Percentiles rank a stretch among this genome's conserved stretches.
These are phyloP conservation scores for Cynopterus brachyotis DNA, from an alignment of 2,113 vertebrate genomes.

Conservation along the genomic window DNA sequence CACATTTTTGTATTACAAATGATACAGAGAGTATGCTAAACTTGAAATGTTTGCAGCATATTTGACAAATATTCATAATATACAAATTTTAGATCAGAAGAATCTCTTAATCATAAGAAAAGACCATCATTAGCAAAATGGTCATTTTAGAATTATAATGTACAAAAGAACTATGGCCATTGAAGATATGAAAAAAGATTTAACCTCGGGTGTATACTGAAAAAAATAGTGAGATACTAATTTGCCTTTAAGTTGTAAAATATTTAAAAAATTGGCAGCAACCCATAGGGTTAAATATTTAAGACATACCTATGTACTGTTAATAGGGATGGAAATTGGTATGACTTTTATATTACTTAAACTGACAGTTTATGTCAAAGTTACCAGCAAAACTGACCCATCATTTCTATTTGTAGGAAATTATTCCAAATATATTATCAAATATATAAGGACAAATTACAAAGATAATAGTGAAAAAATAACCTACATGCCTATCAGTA, in stretches of 20 bases:
- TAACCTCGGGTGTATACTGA: neutral
- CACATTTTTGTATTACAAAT: neutral
- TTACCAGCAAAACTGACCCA: neutral
- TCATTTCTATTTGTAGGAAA: neutral
- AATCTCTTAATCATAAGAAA: neutral
- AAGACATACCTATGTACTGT: neutral
- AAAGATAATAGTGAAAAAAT: neutral
- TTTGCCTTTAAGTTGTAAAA: constrained; percentile 38
- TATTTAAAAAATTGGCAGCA: neutral
- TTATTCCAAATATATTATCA: constrained; percentile 21
- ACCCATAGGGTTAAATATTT: neutral
- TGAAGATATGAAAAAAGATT: neutral
- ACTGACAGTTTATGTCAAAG: neutral
- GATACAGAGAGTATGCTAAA: constrained; percentile 2
- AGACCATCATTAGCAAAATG: constrained; percentile 19
- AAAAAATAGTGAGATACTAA: neutral
- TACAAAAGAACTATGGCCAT: neutral
- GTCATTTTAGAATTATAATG: constrained; percentile 19
- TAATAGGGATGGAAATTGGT: neutral
- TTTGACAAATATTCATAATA: neutral
- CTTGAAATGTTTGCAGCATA: neutral
- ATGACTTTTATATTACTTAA: neutral
- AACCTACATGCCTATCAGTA: neutral
- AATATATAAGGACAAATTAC: neutral
- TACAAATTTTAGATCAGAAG: neutral